Base-by-base conservation (phyloP, 1,140 invertebrate genomes). In the Papilio polytes region DNA sequence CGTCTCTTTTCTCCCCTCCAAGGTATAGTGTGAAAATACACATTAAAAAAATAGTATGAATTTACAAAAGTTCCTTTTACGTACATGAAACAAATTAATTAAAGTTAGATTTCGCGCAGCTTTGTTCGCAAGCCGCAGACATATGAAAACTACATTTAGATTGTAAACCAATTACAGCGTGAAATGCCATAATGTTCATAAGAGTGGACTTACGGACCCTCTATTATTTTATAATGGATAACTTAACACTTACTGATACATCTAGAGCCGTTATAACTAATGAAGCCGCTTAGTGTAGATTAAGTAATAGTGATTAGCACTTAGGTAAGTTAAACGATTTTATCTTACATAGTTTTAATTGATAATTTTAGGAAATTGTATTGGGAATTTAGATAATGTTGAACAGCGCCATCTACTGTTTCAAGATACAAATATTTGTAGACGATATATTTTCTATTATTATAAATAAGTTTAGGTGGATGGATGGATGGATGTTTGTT, bases 61-160 rank as follows among this genome's bases (percentile, higher is more conserved):
- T 36, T 70, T 36, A 12, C 13, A 13, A 26, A 10, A 63, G 8
- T 31, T 56, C 7, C 53, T 8, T 70, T 70, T 70, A 13, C 36
- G 26, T 31, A 70, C 22, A 31, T 70, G 26, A 13, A 36, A 70
- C 36, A 70, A 26, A 70, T 70, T 70, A 70, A 70, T 70, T 70
- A 70, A 70, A 31, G 1, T 36, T 18, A 70, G 10, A 22, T 70
- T 70, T 31, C n/a, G 26, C 63, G 63, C 26, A 70, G 63, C 63
- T 26, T 70, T 70, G 63, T 70, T 36, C 63, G 13, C 26, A 70
- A 70, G 63, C 63, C 59, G 59, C 59, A 13, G 26, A 63, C 59
- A 36, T 70, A 70, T 70, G 63, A 70, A 70, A 31, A 70, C 63
- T 70, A 70, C 63, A 8, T 36, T 70, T 36, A n/a, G 22, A 31